Evolutionary conservation across 2,888 invertebrate genomes (phyloP).

Genomic region (Teinopalpus imperialis): DNA sequence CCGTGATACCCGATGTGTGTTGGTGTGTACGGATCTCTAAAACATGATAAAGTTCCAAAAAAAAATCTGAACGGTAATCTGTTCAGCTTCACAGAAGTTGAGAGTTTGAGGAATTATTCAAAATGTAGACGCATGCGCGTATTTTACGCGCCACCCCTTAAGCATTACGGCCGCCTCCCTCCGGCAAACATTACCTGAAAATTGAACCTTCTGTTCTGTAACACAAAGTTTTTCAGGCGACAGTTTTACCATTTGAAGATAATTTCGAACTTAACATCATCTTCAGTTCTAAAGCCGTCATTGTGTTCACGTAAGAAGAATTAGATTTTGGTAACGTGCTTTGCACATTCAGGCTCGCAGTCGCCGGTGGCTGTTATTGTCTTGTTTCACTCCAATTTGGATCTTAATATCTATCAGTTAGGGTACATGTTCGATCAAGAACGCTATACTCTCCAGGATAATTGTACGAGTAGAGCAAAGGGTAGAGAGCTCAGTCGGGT

Average conservation of each 20-base stretch:
- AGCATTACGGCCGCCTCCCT: constrained; percentile 79
- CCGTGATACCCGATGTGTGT: no score
- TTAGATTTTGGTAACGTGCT: constrained; percentile 70
- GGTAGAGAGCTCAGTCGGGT: constrained; percentile 66
- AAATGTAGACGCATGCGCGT: constrained; percentile 75
- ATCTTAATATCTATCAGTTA: constrained; percentile 39
- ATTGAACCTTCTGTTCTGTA: constrained; percentile 62
- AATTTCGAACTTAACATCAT: constrained; percentile 61
- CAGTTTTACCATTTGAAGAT: constrained; percentile 51
- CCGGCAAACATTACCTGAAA: constrained; percentile 54
- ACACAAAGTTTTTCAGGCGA: constrained; percentile 51
- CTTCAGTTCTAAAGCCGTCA: constrained; percentile 73
- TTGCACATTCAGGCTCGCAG: constrained; percentile 51
- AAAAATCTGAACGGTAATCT: constrained; percentile 31
- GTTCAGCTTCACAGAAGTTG: constrained; percentile 50
- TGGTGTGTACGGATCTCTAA: background rate
- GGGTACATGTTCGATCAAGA: constrained; percentile 42
- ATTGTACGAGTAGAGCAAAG: constrained; percentile 53
- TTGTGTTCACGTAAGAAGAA: constrained; percentile 72
- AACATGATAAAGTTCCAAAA: constrained; percentile 3
- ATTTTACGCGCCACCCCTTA: constrained; percentile 77
- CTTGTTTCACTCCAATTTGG: constrained; percentile 35
- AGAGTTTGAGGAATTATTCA: constrained; percentile 61
- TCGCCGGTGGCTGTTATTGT: constrained; percentile 31
- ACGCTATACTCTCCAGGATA: constrained; percentile 42